phyloP scores from a whole-genome alignment of 1,140 invertebrate species.

The Hormaphis cornu region DNA sequence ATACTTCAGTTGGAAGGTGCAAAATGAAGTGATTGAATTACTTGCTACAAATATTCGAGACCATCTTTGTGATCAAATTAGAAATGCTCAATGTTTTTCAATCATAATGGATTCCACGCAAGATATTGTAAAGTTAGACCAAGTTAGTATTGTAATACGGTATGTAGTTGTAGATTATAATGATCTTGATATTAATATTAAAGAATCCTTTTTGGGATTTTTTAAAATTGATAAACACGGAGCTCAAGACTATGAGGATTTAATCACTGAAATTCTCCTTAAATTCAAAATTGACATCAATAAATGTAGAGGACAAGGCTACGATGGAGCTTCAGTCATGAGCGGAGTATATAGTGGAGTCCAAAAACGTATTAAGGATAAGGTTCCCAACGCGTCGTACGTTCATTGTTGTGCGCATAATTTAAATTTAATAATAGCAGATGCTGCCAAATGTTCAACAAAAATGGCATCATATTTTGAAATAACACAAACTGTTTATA shows the following conservation, averaged over 20 bases:
- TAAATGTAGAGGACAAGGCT: not conserved
- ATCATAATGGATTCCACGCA: constrained; percentile 27
- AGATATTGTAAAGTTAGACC: constrained; percentile 30
- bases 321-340: constrained; percentile 3
- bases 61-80: not conserved
- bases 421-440: constrained; percentile 1
- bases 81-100: not conserved
- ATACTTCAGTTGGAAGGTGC: not conserved
- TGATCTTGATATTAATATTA: constrained; percentile 22
- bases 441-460: not conserved
- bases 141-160: constrained; percentile 9
- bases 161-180: constrained; percentile 17
- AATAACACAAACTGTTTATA: not conserved
- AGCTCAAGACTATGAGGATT: not conserved
- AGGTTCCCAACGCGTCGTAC: not conserved
- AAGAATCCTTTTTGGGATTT: not conserved
- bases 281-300: not conserved
- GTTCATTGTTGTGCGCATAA: constrained; percentile 3
- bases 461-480: not conserved
- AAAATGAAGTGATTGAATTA: not conserved
- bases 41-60: not conserved
- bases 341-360: not conserved
- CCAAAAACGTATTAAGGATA: not conserved
- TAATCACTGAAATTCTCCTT: too few species aligned
- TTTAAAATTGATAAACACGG: not conserved